Percentiles rank a stretch among this genome's conserved stretches.
These are phyloP conservation scores for Hemiprocne comata DNA, from an alignment of 2,113 vertebrate genomes.

Conservation along the genomic window DNA sequence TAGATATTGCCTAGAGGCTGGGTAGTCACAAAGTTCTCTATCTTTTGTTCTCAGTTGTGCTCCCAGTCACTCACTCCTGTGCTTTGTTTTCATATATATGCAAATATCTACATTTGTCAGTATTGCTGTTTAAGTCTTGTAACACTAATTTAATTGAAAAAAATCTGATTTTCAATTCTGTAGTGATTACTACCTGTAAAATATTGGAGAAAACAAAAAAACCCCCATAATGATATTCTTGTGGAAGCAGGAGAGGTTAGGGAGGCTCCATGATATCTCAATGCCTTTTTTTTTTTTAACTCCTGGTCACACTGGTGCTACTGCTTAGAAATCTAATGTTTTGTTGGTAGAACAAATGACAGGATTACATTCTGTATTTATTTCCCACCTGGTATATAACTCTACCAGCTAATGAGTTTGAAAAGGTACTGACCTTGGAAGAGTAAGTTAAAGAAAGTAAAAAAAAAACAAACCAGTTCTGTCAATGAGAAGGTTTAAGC, in stretches of 20 bases:
- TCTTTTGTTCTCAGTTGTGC: not conserved
- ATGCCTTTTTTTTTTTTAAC: not conserved
- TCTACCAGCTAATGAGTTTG: not conserved
- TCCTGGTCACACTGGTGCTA: accelerated
- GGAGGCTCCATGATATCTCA: not conserved
- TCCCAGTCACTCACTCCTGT: not conserved
- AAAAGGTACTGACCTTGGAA: not conserved
- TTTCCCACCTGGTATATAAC: not conserved
- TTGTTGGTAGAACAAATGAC: not conserved
- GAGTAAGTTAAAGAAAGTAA: not conserved
- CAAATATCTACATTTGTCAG: not conserved
- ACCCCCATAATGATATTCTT: not conserved
- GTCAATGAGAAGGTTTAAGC: not conserved
- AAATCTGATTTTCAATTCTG: not conserved
- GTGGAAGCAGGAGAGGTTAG: not conserved
- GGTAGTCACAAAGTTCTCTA: not conserved
- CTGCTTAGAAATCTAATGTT: not conserved
- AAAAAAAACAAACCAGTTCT: accelerated
- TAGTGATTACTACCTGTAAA: not conserved
- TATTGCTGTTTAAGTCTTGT: not conserved
- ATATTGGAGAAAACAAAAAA: not conserved
- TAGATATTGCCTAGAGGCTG: not conserved
- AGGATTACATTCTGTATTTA: not conserved
- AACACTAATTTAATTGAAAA: not conserved
- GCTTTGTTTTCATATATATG: not conserved